phyloP scores from a whole-genome alignment of 2,888 invertebrate species.

The Barypeithes pellucidus region DNA sequence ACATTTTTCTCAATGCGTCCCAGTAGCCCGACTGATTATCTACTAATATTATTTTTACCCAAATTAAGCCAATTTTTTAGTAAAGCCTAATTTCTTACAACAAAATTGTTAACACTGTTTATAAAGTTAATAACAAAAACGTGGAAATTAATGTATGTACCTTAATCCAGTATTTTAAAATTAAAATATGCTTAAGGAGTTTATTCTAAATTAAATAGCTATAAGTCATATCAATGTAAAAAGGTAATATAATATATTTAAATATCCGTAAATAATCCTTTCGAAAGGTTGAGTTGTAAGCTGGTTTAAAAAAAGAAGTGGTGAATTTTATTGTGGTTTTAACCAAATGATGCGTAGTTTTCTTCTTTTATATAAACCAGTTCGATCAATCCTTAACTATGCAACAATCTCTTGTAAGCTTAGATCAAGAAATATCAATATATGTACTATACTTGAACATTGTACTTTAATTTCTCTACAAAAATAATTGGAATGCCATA shows the following conservation, averaged over 20 bases:
- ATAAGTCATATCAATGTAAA: conserved; percentile 21
- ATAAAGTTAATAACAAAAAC: not conserved
- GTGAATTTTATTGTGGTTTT: not conserved
- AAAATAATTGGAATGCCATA: too few relatives aligned
- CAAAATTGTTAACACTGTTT: conserved; percentile 2
- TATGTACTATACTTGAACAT: not conserved
- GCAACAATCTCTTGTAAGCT: not conserved
- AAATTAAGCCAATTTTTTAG: not conserved
- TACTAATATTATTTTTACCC: not conserved
- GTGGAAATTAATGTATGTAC: conserved; percentile 13
- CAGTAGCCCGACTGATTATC: not conserved
- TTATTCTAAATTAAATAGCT: conserved; percentile 18
- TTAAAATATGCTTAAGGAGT: not conserved
- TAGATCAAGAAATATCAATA: not conserved
- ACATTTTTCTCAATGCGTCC: not conserved
- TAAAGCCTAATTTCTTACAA: not conserved
- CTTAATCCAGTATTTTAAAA: conserved; percentile 14
- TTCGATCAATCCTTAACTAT: not conserved
- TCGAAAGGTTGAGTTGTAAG: too few relatives aligned
- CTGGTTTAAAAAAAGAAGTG: too few relatives aligned
- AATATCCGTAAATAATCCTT: not conserved
- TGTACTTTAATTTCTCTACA: conserved; percentile 1
- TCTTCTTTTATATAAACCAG: not conserved
- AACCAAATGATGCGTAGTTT: too few relatives aligned
- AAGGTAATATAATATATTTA: conserved; percentile 11